phyloP scores from a whole-genome alignment of 2,113 vertebrate genomes.

The Tauraco erythrolophus region DNA sequence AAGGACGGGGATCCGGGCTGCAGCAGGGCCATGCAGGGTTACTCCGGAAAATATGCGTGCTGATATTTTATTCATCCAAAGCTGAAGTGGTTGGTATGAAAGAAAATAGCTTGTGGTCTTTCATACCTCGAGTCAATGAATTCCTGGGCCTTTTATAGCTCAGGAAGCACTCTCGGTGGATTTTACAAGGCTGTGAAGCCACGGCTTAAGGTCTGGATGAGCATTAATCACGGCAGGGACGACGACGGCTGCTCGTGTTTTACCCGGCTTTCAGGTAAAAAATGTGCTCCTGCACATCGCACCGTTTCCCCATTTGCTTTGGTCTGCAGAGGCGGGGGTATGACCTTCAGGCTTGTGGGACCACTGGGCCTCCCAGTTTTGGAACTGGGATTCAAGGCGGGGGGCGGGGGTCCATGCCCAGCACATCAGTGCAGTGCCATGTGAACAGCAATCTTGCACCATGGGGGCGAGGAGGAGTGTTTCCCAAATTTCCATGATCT shows the following conservation, averaged over 20 bases:
- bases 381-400: neutral
- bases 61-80: slow-evolving; percentile 60
- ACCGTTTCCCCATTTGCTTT: neutral
- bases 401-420: no score
- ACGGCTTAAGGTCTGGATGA: neutral
- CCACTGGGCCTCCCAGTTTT: neutral
- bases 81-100: slow-evolving; percentile 34
- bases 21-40: neutral
- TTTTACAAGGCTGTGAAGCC: neutral
- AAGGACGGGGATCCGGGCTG: neutral
- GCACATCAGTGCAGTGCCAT: neutral
- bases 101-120: slow-evolving; percentile 59
- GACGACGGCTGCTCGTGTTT: neutral
- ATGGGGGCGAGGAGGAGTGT: rapidly evolving
- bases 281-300: neutral
- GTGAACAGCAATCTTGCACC: neutral
- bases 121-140: slow-evolving; percentile 62
- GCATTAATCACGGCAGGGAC: neutral
- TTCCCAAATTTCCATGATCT: neutral
- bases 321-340: neutral
- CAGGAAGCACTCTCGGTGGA: neutral
- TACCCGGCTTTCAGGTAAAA: neutral
- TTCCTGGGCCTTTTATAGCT: slow-evolving; percentile 69
- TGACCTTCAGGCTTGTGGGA: neutral
- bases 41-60: slow-evolving; percentile 47